Evolutionary conservation across 2,113 vertebrate genomes (phyloP), one percentile per base, ranked within the genome.

Genomic region (Labeo catla): DNA sequence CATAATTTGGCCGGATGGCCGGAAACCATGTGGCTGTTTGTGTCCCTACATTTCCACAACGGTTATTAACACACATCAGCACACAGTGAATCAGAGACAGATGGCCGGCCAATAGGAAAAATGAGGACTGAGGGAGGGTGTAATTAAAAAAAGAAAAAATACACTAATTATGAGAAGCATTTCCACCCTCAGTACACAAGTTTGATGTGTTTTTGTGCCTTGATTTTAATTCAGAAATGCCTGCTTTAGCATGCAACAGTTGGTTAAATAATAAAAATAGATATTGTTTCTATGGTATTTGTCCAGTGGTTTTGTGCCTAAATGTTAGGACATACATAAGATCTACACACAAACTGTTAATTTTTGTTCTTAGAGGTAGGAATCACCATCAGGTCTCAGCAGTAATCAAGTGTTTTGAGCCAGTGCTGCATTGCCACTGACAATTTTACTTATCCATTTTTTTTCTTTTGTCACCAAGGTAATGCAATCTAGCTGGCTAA

Each of bases 21-120:
- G 52, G 43, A 81, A 91, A 78, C 61, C 47, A 36, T 77, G 81
- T 13, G 63, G 65, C 57, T 72, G 70, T 77, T 78, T 87, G 85
- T 85, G 72, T 81, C 68, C 50, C 28, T 83, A 61, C 36, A 86
- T 87, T 82, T 84, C 77, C 85, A 73, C 83, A 89, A 94, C 92
- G 90, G 91, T 88, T 92, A 93, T 93, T 91, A 91, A 89, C 86
- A 81, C 21, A 86, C 88, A 84, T 92, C 45, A 87, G 90, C 84
- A 85, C 83, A 39, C 86, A 84, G 88, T 86, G 90, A 88, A 91
- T 91, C 92, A 86, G 85, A 89, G 90, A 93, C 89, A 92, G 92
- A 94, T 93, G 92, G 90, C 83, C 72, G 72, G 78, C 77, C 87
- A 81, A 80, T 68, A 86, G 76, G 19, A 54, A 87, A 87, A 81